Conservation (phyloP, 37 sponge, comb jelly and placozoan species). For the Lycopodina hypogea region DNA sequence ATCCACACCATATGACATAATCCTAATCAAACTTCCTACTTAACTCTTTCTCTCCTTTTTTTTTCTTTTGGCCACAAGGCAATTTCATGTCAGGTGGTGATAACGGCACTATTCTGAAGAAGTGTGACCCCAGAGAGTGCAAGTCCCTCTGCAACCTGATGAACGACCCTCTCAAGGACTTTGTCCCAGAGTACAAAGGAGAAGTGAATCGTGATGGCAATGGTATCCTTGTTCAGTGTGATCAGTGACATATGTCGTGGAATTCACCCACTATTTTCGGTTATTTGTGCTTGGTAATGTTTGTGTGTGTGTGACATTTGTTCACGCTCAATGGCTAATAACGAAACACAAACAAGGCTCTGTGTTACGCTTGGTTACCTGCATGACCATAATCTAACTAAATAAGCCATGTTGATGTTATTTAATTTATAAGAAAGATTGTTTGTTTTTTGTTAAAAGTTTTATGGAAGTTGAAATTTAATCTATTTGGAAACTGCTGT, state of each 20-base stretch:
- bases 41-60: not conserved
- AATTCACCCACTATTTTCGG: not conserved
- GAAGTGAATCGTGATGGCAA: constrained; percentile 68
- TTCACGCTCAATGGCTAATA: not conserved
- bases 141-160: constrained; percentile 63
- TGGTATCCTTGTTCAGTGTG: constrained; percentile 51
- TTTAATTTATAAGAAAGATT: no score
- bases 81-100: constrained; percentile 84
- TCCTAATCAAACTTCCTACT: no score
- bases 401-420: no score
- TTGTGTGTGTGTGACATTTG: not conserved
- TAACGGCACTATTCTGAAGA: constrained; percentile 92
- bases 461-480: no score
- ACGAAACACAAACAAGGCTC: no score
- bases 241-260: not conserved
- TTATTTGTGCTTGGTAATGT: not conserved
- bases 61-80: constrained; percentile 41
- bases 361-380: no score
- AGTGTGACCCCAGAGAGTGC: constrained; percentile 60
- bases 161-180: constrained; percentile 63
- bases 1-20: no score
- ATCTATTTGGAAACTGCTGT: no score
- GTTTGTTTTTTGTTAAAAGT: no score
- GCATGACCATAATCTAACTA: no score
- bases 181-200: constrained; percentile 84